Percentiles rank a stretch among this genome's conserved stretches.
Conservation (phyloP, 1,140 invertebrate species). For the Antheraea mylitta region DNA sequence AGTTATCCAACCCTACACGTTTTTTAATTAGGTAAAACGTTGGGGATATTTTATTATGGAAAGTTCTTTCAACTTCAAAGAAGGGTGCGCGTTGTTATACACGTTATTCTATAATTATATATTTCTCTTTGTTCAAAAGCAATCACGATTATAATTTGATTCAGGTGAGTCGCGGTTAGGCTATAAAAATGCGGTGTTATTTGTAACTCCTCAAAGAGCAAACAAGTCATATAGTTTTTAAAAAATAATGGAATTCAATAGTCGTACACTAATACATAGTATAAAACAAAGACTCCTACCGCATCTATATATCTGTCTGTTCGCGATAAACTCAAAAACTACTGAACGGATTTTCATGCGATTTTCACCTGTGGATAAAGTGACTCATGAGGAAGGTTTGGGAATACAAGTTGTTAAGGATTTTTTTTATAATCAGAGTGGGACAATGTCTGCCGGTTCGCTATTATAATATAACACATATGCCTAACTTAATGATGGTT, state of each 20-base stretch:
- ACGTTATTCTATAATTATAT: neutral
- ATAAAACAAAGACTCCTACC: no score
- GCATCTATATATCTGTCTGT: no score
- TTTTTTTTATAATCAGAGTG: no score
- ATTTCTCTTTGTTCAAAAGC: neutral
- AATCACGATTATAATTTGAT: neutral
- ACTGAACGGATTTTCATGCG: no score
- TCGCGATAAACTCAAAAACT: no score
- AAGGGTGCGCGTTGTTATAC: constrained; percentile 1
- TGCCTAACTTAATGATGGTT: no score
- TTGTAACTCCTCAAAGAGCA: neutral
- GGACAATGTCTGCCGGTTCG: no score
- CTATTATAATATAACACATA: no score
- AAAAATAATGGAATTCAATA: neutral
- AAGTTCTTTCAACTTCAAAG: neutral
- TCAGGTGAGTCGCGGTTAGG: neutral
- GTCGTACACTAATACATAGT: no score
- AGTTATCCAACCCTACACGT: neutral
- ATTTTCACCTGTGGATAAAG: no score
- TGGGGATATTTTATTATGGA: neutral
- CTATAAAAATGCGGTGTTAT: neutral
- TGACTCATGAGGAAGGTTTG: no score
- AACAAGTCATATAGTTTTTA: neutral
- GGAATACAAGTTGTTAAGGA: no score
- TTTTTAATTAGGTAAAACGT: neutral